These are phyloP conservation scores for Tethea ocularis DNA, from an alignment of 2,888 invertebrate genomes.

Conservation along the genomic window DNA sequence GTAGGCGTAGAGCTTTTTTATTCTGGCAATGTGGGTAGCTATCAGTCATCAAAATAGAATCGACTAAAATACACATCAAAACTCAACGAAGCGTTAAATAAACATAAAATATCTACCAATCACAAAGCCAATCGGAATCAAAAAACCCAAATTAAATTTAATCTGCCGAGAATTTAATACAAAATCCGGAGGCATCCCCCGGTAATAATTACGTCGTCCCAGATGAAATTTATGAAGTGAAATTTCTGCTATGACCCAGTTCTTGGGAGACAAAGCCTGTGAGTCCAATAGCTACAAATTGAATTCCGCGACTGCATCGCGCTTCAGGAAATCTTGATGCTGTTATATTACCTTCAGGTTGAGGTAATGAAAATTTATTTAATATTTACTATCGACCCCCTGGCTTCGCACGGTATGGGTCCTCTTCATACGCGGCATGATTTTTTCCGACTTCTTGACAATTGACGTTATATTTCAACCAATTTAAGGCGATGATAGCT, in stretches of 20 bases:
- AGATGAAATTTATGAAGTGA: conserved; percentile 66
- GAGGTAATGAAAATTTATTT: neutral
- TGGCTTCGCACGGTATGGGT: too few species aligned
- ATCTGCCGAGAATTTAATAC: conserved; percentile 63
- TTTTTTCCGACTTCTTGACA: too few species aligned
- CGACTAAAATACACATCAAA: neutral
- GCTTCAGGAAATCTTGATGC: conserved; percentile 46
- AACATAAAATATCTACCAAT: conserved; percentile 12
- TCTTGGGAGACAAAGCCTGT: conserved; percentile 39
- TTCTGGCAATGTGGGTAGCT: too few species aligned
- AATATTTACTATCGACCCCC: neutral
- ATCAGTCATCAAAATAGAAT: too few species aligned
- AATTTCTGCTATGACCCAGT: conserved; percentile 49
- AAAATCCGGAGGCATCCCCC: conserved; percentile 47
- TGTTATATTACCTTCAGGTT: conserved; percentile 41
- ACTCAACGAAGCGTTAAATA: neutral
- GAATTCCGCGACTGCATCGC: conserved; percentile 55
- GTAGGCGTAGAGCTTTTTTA: too few species aligned
- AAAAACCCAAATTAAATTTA: conserved; percentile 32
- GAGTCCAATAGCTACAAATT: conserved; percentile 56
- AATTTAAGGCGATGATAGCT: too few species aligned
- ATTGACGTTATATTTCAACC: too few species aligned
- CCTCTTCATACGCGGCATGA: too few species aligned
- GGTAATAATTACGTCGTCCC: conserved; percentile 61
- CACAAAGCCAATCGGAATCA: conserved; percentile 16